Percentiles rank a stretch among this genome's conserved stretches.
Evolutionary conservation across 2,113 vertebrate genomes (phyloP).

Genomic region (Lethenteron camtschaticum): DNA sequence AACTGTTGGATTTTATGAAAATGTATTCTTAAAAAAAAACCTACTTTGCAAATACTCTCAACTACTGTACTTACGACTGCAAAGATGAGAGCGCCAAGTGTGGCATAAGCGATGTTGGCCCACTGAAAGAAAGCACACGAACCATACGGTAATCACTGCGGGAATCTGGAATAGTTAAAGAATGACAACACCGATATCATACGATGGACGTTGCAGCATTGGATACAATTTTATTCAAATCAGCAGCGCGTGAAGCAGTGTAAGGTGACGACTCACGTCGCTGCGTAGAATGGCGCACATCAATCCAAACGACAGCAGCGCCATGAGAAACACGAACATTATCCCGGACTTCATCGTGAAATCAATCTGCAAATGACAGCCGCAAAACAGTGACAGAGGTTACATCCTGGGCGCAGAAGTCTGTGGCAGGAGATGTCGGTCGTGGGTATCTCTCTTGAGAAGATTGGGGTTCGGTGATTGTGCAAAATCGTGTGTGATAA

Average conservation of each 20-base stretch:
- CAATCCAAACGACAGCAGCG: slow-evolving; percentile 26
- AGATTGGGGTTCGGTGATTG: too few relatives aligned
- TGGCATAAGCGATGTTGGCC: slow-evolving; percentile 27
- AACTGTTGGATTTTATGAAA: too few relatives aligned
- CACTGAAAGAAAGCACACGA: slow-evolving; percentile 19
- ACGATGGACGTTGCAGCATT: neutral
- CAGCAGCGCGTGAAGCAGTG: slow-evolving; percentile 9
- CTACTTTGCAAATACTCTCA: too few relatives aligned
- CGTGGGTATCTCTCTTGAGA: too few relatives aligned
- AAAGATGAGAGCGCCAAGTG: slow-evolving; percentile 35
- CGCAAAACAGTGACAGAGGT: neutral
- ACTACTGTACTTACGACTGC: slow-evolving; percentile 30
- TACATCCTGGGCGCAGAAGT: neutral
- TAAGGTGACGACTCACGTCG: slow-evolving; percentile 13
- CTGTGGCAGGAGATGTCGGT: too few relatives aligned
- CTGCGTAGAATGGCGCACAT: slow-evolving; percentile 24
- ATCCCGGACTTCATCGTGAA: slow-evolving; percentile 25
- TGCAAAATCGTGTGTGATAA: too few relatives aligned
- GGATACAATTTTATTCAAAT: slow-evolving; percentile 21
- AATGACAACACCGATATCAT: neutral
- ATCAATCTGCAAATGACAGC: slow-evolving; percentile 27
- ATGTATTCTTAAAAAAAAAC: too few relatives aligned
- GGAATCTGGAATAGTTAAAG: slow-evolving; percentile 7
- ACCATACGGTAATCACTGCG: too few relatives aligned
- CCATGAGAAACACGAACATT: slow-evolving; percentile 20